These are phyloP conservation scores for Canis aureus DNA, from an alignment of 2,113 vertebrate species.

Conservation along the genomic window DNA sequence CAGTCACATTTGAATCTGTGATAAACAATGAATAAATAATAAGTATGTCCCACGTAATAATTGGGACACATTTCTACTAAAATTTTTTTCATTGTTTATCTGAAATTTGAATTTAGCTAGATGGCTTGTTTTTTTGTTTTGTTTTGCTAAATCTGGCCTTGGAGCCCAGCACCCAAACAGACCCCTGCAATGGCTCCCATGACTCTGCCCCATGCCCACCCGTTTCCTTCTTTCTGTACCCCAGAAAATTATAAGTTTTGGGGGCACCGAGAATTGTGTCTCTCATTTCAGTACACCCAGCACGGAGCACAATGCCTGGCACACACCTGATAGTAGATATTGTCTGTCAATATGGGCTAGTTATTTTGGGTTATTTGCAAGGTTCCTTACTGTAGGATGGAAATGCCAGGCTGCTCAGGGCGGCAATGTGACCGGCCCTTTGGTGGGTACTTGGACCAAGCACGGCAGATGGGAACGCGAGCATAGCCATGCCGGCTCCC, in stretches of 20 bases:
- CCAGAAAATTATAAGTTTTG: neutral
- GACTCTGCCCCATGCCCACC: neutral
- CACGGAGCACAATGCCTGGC: accelerated
- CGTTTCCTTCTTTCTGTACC: neutral
- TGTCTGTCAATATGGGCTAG: accelerated
- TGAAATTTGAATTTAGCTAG: neutral
- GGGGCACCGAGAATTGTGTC: neutral
- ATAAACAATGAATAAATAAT: neutral
- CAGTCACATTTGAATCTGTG: neutral
- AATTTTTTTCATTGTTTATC: neutral
- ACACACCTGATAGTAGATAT: accelerated
- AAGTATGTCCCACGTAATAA: neutral
- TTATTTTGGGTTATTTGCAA: neutral
- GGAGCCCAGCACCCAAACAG: neutral
- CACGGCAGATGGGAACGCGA: accelerated
- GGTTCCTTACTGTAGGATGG: neutral
- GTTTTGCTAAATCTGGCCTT: neutral
- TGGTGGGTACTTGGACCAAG: accelerated
- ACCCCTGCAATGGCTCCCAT: accelerated
- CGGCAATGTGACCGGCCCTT: neutral
- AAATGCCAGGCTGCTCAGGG: neutral
- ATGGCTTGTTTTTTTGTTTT: neutral
- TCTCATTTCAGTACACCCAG: neutral
- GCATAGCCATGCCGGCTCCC: accelerated
- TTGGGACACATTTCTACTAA: neutral